Base-by-base conservation (phyloP, 2,113 vertebrate genomes). In the Dendropsophus ebraccatus region DNA sequence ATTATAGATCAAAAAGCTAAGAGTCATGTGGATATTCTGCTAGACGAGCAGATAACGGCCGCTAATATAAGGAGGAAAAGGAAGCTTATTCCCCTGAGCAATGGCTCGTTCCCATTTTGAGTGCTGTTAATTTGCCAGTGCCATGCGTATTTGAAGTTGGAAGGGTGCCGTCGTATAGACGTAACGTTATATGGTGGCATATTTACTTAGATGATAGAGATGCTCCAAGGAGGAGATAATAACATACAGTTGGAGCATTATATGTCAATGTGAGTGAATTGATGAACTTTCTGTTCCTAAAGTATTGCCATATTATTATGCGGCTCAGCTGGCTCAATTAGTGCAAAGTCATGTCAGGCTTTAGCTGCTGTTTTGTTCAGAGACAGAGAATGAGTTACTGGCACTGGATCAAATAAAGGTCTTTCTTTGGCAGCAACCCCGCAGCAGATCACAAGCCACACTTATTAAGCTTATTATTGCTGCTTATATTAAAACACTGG, bases 281-380 rank as follows among this genome's bases (percentile, higher is more conserved):
- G 54, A 80, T 80, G 77, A 25, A 41, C 77, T 80, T 60, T 80
- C 35, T 60, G 23, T 60, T 62, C 14, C 56, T 80, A 80, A 80
- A 60, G 56, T 62, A 80, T 80, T 60, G 77, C 54, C 62, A 80
- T 62, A 80, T 80, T 62, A 80, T 80, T 80, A 80, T 80, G 77
- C 77, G 62, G 77, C 77, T 80, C 35, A 60, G 77, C 77, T 45
- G 35, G 54, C 41, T 62, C 77, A 80, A 62, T 80, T 80, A 80
- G 77, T 62, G 56, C 77, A 80, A 62, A 80, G 32, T 80, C 54
- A 62, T 80, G 56, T 62, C 77, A 80, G 56, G 54, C 12, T 80
- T 60, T 80, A 80, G 77, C 56, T 45, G 77, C 77, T 62, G 77
- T 41, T 80, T 41, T 80, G 77, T 80, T 58, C 54, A 28, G 56